Conservation (phyloP, 2,888 invertebrate species). For the Ennomos quercinarius region DNA sequence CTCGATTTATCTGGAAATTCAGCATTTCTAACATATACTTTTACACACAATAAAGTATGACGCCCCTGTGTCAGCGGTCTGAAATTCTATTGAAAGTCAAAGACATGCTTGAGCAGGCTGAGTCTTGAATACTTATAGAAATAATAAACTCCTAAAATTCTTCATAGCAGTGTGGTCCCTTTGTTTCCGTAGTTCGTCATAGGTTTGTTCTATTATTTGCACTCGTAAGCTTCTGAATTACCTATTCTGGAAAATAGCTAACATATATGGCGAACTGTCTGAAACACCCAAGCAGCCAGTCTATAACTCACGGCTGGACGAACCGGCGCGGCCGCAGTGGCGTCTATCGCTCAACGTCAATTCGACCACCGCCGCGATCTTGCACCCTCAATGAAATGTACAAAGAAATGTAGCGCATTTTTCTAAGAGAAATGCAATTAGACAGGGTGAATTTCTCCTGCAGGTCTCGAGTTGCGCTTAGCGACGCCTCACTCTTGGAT, state of each 20-base stretch:
- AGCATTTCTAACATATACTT: too few relatives aligned
- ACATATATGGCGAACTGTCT: slow-evolving; percentile 54
- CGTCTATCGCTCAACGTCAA: slow-evolving; percentile 74
- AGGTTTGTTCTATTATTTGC: slow-evolving; percentile 5
- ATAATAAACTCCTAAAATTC: too few relatives aligned
- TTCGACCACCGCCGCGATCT: slow-evolving; percentile 63
- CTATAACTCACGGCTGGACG: slow-evolving; percentile 65
- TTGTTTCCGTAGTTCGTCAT: neutral
- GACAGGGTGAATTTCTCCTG: slow-evolving; percentile 68
- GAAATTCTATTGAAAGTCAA: too few relatives aligned
- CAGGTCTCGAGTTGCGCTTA: slow-evolving; percentile 60
- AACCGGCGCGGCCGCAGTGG: slow-evolving; percentile 51
- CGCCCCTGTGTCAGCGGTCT: too few relatives aligned
- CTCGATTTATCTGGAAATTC: too few relatives aligned
- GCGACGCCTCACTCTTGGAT: slow-evolving; percentile 55
- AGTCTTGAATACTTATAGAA: too few relatives aligned
- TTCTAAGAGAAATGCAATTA: slow-evolving; percentile 76
- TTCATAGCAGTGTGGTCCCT: too few relatives aligned
- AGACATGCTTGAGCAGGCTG: too few relatives aligned
- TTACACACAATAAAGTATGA: too few relatives aligned
- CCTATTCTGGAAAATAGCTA: slow-evolving; percentile 31
- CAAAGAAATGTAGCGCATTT: slow-evolving; percentile 76
- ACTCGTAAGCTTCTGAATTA: slow-evolving; percentile 29
- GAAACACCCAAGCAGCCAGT: slow-evolving; percentile 59
- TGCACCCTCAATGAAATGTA: slow-evolving; percentile 60